A percentile compares a stretch with the other conserved stretches of the same genome.
phyloP scores from a whole-genome alignment of 2,797 vertebrate genomes.

The Peromyscus aztecus region DNA sequence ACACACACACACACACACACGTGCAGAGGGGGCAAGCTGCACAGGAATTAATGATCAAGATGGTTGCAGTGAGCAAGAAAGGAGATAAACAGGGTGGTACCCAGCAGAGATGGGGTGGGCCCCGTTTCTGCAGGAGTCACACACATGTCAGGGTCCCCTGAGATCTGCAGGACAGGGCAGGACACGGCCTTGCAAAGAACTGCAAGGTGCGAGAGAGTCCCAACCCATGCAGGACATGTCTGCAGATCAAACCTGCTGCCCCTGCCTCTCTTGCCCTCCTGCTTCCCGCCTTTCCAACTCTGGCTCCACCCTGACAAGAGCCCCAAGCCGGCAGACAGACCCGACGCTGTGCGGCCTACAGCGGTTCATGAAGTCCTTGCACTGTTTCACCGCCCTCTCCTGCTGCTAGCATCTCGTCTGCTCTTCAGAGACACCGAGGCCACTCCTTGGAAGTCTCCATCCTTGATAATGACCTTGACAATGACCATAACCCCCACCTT shows the following conservation, averaged over 20 bases:
- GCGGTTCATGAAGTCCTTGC: background rate
- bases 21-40: background rate
- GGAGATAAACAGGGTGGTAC: fast-evolving
- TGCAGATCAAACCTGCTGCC: background rate
- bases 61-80: background rate
- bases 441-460: background rate
- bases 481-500: background rate
- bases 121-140: background rate
- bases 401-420: background rate
- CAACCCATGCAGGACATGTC: fast-evolving
- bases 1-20: background rate
- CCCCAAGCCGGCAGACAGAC: fast-evolving
- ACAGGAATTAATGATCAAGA: background rate
- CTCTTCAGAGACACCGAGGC: background rate
- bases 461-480: background rate
- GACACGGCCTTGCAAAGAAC: background rate
- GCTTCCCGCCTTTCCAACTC: background rate
- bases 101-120: background rate
- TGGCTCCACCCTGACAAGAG: fast-evolving
- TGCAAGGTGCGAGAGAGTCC: background rate
- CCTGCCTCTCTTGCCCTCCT: background rate
- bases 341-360: fast-evolving
- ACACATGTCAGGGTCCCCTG: background rate
- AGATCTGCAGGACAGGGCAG: background rate
- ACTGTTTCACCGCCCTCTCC: background rate